These are phyloP conservation scores for Cotesia vestalis DNA, from an alignment of 1,140 invertebrate genomes.

Conservation along the genomic window DNA sequence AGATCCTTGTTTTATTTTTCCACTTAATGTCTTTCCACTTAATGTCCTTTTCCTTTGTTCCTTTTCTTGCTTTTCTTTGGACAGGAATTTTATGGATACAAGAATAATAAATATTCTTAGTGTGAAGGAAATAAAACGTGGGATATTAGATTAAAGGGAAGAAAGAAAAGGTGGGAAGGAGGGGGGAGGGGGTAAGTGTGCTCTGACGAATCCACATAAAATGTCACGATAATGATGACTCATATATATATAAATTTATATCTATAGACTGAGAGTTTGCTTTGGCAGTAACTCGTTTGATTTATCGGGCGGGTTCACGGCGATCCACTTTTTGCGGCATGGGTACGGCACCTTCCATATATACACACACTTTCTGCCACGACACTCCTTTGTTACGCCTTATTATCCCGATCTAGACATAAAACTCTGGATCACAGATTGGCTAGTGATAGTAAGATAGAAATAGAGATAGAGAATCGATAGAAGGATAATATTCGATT, in stretches of 20 bases:
- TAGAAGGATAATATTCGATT: no score
- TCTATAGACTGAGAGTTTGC: background rate
- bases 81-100: no score
- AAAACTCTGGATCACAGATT: slow-evolving; percentile 42
- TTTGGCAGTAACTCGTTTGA: slow-evolving; percentile 46
- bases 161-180: no score
- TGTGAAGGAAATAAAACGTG: no score
- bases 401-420: slow-evolving; percentile 48
- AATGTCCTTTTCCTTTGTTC: no score
- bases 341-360: background rate
- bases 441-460: background rate
- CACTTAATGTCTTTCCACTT: no score
- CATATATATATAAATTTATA: background rate
- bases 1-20: no score
- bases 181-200: no score
- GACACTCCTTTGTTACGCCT: slow-evolving; percentile 55
- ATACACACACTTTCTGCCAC: slow-evolving; percentile 19
- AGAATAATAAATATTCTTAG: no score
- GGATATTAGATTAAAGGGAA: no score
- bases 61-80: no score
- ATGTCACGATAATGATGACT: slow-evolving; percentile 2
- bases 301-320: slow-evolving; percentile 49
- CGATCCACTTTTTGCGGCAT: slow-evolving; percentile 50
- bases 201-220: background rate
- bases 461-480: no score